Base-by-base conservation (phyloP, 2,797 vertebrate genomes). In the Melanotaenia maccullochi region DNA sequence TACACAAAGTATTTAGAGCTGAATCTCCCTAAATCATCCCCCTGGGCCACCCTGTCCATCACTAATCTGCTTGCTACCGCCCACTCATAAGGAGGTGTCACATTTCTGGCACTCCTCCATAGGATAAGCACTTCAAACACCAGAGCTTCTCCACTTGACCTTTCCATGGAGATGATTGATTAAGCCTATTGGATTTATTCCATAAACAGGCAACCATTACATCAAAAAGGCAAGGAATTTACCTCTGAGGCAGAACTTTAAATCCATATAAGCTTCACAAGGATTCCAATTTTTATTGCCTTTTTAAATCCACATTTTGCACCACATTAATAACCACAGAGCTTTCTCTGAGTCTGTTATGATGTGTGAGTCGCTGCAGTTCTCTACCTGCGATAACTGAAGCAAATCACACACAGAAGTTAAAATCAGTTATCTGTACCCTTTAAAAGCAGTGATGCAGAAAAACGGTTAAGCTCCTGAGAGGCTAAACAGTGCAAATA, bases 51-150 rank as follows among this genome's bases (percentile, higher is more conserved):
- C 83, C 87, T 88, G 91, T 92, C 87, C 75, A 70, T 88, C 88
- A 89, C 91, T 93, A 95, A 94, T 93, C 92, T 90, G 80, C 85
- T 80, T 72, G 56, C 89, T 79, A 58, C 87, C 87, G 44, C 89
- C 87, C 85, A 83, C 87, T 90, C 76, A 85, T 89, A 89, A 88
- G 82, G 84, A 91, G 90, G 92, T 93, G 90, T 94, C 93, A 89
- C 90, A 92, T 93, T 93, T 93, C 92, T 91, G 89, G 87, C 89
- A 68, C 86, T 87, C 81, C 78, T 91, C 85, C 85, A 78, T 0
- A 59, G 91, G 88, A 91, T 92, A 92, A 93, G 89, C 88, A 90
- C 90, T 92, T 93, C 90, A 93, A 92, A 93, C 91, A 88, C 85
- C 79, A 89, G 49, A 80, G 86, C 89, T 82, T 90, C 90, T 91